Percentiles rank a stretch among this genome's conserved stretches.
Conservation (phyloP, 2,888 invertebrate species). For the Pristionchus arcanus region DNA sequence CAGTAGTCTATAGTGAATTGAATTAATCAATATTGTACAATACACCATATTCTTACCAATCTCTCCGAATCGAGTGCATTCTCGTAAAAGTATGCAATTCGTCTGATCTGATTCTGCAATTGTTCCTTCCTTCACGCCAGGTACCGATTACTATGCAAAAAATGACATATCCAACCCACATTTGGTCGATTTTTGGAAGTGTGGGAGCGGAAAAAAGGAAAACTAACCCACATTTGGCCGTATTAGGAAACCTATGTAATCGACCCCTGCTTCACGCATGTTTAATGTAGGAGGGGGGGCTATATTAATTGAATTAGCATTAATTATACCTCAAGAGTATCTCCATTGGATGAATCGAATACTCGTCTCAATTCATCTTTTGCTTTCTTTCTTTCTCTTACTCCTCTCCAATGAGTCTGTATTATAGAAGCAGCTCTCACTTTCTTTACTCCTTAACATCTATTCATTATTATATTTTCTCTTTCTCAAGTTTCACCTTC, state of each 20-base stretch:
- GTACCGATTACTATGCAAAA: too few species aligned
- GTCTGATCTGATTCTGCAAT: constrained; percentile 33
- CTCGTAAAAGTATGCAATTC: constrained; percentile 42
- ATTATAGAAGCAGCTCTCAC: constrained; percentile 1
- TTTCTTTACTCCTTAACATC: constrained; percentile 32
- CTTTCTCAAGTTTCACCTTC: constrained; percentile 17
- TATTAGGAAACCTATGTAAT: too few species aligned
- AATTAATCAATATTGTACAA: not conserved
- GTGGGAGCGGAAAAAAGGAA: too few species aligned
- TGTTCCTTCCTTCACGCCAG: too few species aligned
- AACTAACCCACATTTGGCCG: too few species aligned
- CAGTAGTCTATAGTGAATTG: constrained; percentile 10
- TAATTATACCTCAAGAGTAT: constrained; percentile 31
- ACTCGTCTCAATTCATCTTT: constrained; percentile 24
- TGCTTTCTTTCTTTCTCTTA: not conserved
- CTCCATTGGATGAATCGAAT: constrained; percentile 29
- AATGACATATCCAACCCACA: too few species aligned
- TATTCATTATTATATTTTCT: not conserved
- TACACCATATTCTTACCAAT: constrained; percentile 9
- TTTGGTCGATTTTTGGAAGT: too few species aligned
- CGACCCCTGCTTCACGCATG: too few species aligned
- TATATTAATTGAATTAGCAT: not conserved
- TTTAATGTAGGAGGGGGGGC: too few species aligned
- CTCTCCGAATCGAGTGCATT: constrained; percentile 22
- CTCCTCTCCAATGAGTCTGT: constrained; percentile 45